Evolutionary conservation across 1,140 invertebrate species (phyloP).

Genomic region (Drosophila mayri): DNA sequence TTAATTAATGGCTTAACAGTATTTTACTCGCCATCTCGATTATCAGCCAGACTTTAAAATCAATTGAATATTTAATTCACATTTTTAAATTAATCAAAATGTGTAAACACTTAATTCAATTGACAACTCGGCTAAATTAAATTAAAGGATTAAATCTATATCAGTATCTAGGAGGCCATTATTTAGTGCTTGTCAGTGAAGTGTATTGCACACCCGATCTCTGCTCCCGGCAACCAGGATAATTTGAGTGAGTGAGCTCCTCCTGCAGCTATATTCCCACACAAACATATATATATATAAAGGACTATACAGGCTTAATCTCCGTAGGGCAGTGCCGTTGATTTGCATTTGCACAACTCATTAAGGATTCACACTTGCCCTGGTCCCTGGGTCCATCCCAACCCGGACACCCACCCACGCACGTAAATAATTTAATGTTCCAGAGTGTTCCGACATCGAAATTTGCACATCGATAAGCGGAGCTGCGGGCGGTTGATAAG

Average conservation of each 20-base stretch:
- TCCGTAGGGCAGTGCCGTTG: constrained; percentile 33
- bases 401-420: background rate
- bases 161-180: constrained; percentile 4
- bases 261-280: constrained; percentile 10
- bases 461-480: constrained; percentile 35
- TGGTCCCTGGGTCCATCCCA: background rate
- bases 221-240: constrained; percentile 14
- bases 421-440: constrained; percentile 56
- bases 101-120: background rate
- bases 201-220: constrained; percentile 3
- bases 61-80: background rate
- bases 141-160: constrained; percentile 1
- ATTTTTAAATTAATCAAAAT: background rate
- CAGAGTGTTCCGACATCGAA: constrained; percentile 43
- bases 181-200: constrained; percentile 9
- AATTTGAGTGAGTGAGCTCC: constrained; percentile 27
- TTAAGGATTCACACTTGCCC: constrained; percentile 53
- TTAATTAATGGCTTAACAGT: no score
- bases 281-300: background rate
- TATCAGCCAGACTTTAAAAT: no score
- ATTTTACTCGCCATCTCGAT: background rate
- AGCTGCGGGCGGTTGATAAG: constrained; percentile 45
- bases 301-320: constrained; percentile 26
- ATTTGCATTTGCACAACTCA: constrained; percentile 56
- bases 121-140: constrained; percentile 1